Evolutionary conservation across 2,888 invertebrate genomes (phyloP).

Genomic region (Trichacis sp.): DNA sequence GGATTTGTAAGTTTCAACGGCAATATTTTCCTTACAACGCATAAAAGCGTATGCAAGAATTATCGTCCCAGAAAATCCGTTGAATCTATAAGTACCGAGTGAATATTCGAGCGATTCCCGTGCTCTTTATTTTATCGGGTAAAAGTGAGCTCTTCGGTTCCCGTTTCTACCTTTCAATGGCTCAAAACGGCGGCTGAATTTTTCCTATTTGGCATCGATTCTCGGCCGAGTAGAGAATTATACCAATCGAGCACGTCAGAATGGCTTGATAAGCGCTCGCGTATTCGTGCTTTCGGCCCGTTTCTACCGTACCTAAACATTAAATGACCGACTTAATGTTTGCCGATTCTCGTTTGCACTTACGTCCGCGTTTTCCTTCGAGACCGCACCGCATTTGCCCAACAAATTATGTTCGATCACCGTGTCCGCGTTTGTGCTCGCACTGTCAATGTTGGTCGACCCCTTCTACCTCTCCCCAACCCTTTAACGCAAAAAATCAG

Average conservation of each 20-base stretch:
- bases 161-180: conserved; percentile 5
- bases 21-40: background rate
- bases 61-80: background rate
- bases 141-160: background rate
- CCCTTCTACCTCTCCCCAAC: no score
- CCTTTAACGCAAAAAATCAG: no score
- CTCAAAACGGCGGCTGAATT: conserved; percentile 6
- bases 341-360: conserved; percentile 26
- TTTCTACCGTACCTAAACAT: conserved; percentile 22
- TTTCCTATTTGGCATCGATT: conserved; percentile 15
- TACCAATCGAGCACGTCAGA: conserved; percentile 16
- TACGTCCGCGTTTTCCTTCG: conserved; percentile 18
- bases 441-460: conserved; percentile 17
- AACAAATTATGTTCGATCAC: conserved; percentile 25
- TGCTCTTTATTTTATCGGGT: background rate
- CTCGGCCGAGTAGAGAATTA: conserved; percentile 1
- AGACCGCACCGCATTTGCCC: conserved; percentile 7
- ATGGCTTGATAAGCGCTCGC: conserved; percentile 19
- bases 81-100: background rate
- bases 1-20: no score
- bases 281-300: conserved; percentile 15
- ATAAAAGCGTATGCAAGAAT: background rate
- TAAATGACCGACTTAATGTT: conserved; percentile 24
- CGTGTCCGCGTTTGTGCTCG: conserved; percentile 2
- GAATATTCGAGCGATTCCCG: background rate